Conservation (phyloP, 2,888 invertebrate genomes). For the Xanthia icteritia region DNA sequence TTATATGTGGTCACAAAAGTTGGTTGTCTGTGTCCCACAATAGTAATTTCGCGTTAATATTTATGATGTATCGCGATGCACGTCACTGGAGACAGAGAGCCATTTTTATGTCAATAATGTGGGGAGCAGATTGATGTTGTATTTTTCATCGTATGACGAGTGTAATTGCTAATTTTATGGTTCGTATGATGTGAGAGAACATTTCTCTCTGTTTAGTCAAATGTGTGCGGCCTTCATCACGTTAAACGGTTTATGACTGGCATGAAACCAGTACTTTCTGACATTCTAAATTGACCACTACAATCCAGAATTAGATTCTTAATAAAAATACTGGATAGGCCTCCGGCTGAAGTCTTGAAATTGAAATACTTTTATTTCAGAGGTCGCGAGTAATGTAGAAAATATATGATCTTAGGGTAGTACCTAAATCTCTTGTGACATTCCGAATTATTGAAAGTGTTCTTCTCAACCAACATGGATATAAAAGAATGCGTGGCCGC, state of each 20-base stretch:
- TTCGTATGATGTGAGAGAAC: slow-evolving; percentile 13
- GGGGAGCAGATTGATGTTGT: slow-evolving; percentile 24
- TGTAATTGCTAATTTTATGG: slow-evolving; percentile 28
- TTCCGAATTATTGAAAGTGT: slow-evolving; percentile 32
- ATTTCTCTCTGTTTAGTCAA: slow-evolving; percentile 16
- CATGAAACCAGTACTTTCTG: background rate
- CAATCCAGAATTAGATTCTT: background rate
- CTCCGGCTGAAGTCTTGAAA: slow-evolving; percentile 10
- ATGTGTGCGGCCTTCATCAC: background rate
- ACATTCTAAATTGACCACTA: slow-evolving; percentile 12
- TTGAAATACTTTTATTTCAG: slow-evolving; percentile 15
- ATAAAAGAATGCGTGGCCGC: background rate
- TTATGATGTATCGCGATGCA: slow-evolving; percentile 52
- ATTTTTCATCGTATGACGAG: slow-evolving; percentile 44
- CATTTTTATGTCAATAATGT: slow-evolving; percentile 63
- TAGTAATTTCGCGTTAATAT: slow-evolving; percentile 58
- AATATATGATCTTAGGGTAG: slow-evolving; percentile 15
- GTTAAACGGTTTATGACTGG: slow-evolving; percentile 15
- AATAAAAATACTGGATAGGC: background rate
- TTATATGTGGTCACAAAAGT: slow-evolving; percentile 53
- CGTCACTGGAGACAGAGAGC: slow-evolving; percentile 32
- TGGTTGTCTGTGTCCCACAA: slow-evolving; percentile 24
- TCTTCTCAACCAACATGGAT: slow-evolving; percentile 17
- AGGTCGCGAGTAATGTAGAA: slow-evolving; percentile 6
- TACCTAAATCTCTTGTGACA: slow-evolving; percentile 45